These are phyloP conservation scores for Ophraella communa DNA, from an alignment of 2,888 invertebrate species.

Conservation along the genomic window DNA sequence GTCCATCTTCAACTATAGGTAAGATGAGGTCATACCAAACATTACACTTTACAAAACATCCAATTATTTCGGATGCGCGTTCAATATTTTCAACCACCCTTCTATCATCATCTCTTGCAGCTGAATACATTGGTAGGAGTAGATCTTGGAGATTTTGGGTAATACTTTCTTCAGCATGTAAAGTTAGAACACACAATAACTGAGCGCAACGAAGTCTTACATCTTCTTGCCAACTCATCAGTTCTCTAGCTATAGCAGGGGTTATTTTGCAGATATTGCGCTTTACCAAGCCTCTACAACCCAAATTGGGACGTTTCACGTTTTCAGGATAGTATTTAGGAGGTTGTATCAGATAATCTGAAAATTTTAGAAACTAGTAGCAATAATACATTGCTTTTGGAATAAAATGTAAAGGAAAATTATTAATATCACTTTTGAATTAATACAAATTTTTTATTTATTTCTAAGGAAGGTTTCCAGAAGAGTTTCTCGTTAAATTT, in stretches of 20 bases:
- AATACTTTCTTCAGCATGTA: constrained; percentile 76
- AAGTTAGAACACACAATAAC: constrained; percentile 72
- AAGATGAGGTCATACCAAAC: constrained; percentile 74
- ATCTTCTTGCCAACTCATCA: constrained; percentile 76
- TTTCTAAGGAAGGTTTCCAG: background rate
- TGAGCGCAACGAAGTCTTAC: constrained; percentile 76
- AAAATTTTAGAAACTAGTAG: constrained; percentile 2
- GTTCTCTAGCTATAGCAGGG: constrained; percentile 73
- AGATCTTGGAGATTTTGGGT: constrained; percentile 71
- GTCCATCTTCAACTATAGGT: constrained; percentile 66
- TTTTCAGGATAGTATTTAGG: constrained; percentile 77
- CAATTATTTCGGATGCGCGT: constrained; percentile 74
- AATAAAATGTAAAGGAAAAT: too few species aligned
- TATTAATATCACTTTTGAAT: too few species aligned
- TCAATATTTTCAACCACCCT: constrained; percentile 51
- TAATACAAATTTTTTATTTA: too few species aligned
- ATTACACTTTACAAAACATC: constrained; percentile 72
- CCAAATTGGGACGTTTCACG: constrained; percentile 81
- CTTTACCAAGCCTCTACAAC: constrained; percentile 81
- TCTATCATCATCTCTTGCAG: constrained; percentile 67
- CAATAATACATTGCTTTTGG: background rate
- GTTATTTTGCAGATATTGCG: constrained; percentile 77
- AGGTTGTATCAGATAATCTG: constrained; percentile 72
- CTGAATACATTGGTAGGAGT: constrained; percentile 65
- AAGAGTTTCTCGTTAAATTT: too few species aligned